phyloP scores from a whole-genome alignment of 2,113 vertebrate genomes.

The Cettia cetti region DNA sequence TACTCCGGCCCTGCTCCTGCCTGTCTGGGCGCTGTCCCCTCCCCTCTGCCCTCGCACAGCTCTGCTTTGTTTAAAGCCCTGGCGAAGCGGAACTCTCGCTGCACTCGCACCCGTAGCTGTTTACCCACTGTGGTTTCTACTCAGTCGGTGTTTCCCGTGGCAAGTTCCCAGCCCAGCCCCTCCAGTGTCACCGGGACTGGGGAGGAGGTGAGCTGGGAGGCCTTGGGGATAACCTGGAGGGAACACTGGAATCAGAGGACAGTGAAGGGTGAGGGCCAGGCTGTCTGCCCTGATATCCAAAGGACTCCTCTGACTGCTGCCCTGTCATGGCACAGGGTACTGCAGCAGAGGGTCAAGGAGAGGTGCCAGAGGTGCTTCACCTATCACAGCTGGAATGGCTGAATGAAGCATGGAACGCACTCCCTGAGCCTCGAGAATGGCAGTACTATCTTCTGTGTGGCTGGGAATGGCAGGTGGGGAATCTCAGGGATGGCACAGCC shows the following conservation, averaged over 20 bases:
- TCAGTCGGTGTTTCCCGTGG: neutral
- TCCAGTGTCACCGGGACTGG: neutral
- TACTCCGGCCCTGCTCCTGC: neutral
- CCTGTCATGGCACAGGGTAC: fast-evolving
- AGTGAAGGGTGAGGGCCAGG: neutral
- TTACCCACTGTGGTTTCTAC: neutral
- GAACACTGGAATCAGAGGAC: neutral
- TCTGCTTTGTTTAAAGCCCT: fast-evolving
- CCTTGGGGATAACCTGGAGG: neutral
- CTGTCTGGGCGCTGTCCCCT: neutral
- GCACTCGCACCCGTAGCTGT: neutral
- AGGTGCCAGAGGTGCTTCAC: neutral
- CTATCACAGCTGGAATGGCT: neutral
- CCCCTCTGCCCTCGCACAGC: neutral
- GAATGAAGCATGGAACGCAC: fast-evolving
- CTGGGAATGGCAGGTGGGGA: neutral
- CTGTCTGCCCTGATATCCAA: neutral
- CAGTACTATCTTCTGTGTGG: fast-evolving
- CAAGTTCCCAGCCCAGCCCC: neutral
- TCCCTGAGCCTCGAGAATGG: neutral
- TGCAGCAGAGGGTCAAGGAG: neutral
- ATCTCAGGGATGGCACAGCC: neutral
- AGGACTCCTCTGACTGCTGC: neutral
- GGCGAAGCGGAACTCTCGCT: conserved; percentile 60
- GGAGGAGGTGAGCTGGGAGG: neutral